Evolutionary conservation across 2,888 invertebrate species (phyloP).

Genomic region (Diogma glabrata): DNA sequence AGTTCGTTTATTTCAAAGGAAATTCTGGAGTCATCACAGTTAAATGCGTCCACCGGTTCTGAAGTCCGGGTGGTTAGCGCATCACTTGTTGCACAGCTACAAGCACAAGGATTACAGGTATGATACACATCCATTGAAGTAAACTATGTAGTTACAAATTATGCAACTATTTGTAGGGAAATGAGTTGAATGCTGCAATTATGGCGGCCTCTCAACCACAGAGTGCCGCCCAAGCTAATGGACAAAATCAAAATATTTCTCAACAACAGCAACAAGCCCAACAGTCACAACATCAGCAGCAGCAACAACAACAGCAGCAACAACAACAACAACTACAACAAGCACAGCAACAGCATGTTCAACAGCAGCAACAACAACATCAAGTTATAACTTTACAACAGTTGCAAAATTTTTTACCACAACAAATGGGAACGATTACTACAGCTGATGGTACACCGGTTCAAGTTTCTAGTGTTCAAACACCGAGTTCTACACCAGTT

Average conservation of each 20-base stretch:
- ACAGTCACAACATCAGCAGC: constrained; percentile 16
- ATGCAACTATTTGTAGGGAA: constrained; percentile 16
- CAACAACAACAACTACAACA: constrained; percentile 10
- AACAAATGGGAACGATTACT: constrained; percentile 20
- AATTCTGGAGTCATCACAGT: constrained; percentile 20
- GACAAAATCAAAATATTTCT: constrained; percentile 14
- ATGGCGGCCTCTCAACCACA: constrained; percentile 22
- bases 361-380: constrained; percentile 17
- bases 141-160: not conserved
- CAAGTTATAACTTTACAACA: constrained; percentile 23
- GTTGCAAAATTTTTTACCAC: constrained; percentile 22
- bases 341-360: constrained; percentile 10
- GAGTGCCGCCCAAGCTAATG: constrained; percentile 15
- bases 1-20: constrained; percentile 9
- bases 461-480: constrained; percentile 15
- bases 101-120: constrained; percentile 39
- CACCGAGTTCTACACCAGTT: constrained; percentile 20
- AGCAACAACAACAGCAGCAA: constrained; percentile 13
- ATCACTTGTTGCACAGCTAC: constrained; percentile 45
- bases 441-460: constrained; percentile 14
- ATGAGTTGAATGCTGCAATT: constrained; percentile 23
- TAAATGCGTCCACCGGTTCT: constrained; percentile 20
- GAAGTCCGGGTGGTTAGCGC: constrained; percentile 44
- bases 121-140: constrained; percentile 1
- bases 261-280: constrained; percentile 12